phyloP scores from a whole-genome alignment of 2,888 invertebrate species.

The Leucophenga maculata region DNA sequence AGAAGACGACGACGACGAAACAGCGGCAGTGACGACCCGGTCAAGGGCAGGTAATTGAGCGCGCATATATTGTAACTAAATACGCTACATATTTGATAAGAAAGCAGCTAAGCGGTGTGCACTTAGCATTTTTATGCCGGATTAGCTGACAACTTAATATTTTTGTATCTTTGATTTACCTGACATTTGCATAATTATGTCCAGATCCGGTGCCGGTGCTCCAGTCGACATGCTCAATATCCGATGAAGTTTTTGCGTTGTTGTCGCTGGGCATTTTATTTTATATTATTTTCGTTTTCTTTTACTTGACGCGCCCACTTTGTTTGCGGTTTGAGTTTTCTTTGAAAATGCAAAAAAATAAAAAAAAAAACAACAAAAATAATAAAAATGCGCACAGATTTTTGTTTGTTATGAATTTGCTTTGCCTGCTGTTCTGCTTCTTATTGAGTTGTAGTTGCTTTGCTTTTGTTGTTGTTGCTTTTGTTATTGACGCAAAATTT shows the following conservation, averaged over 20 bases:
- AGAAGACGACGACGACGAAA: slow-evolving; percentile 33
- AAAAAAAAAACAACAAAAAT: not conserved
- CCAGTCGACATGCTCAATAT: slow-evolving; percentile 80
- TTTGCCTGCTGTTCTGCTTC: not conserved
- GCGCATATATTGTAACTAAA: slow-evolving; percentile 4
- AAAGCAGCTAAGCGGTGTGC: too few relatives aligned
- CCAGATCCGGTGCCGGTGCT: slow-evolving; percentile 70
- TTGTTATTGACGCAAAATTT: slow-evolving; percentile 7
- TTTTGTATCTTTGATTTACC: slow-evolving; percentile 52
- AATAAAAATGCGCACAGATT: not conserved
- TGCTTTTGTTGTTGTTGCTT: slow-evolving; percentile 20
- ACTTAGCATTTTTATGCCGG: too few relatives aligned
- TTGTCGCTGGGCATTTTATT: slow-evolving; percentile 80
- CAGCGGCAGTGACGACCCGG: not conserved
- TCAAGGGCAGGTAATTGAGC: slow-evolving; percentile 14
- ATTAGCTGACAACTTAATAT: too few relatives aligned
- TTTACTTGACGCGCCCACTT: not conserved
- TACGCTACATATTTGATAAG: too few relatives aligned
- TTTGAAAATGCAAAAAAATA: not conserved
- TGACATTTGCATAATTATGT: slow-evolving; percentile 70
- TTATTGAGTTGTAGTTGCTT: slow-evolving; percentile 24
- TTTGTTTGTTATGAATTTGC: not conserved
- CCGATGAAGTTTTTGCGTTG: slow-evolving; percentile 79
- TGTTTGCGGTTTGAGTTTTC: not conserved
- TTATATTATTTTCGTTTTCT: slow-evolving; percentile 31